Base-by-base conservation (phyloP, 2,888 invertebrate species). In the Amiota communis region DNA sequence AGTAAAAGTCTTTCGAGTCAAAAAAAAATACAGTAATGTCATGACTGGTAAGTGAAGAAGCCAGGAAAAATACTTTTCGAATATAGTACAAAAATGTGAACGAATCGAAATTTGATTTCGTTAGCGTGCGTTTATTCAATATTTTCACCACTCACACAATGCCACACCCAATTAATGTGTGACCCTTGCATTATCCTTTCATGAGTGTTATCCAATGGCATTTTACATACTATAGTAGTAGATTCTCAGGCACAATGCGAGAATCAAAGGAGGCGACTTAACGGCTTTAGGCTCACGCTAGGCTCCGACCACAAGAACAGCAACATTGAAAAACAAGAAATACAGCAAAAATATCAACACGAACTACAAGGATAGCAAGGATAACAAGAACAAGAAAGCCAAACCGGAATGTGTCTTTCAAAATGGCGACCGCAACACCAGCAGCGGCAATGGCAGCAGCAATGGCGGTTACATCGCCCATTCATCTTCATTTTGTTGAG, bases 401-500 rank as follows among this genome's bases (percentile, higher is more conserved):
- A 36, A 36, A 36, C 36, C 36, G 36, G 4, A 36, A 36, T 53
- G 65, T 48, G 49, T 65, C 49, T 65, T 68, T 68, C 51, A 53
- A 53, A 68, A 68, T 68, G 67, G 67, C 67, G 51, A 9, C 20
- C 17, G 51, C 53, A 51, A 13, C 10, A n/a, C 15, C 15, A 65
- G 15, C 47, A 20, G 9, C 67, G 13, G 2, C 64, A 47, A 47
- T 15, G 48, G 1, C 65, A 65, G 12, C 51, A 57, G 12, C 57
- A n/a, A 48, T 56, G n/a, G 76, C 77, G 80, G 72, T 49, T 74
- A 75, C 79, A 74, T 75, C 77, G 74, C 82, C 71, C 85, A 83
- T 83, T 84, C 78, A 84, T 85, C 84, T 83, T 83, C 81, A 83
- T 83, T 84, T 80, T 72, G 72, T 47, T 70, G 49, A n/a, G 15